Evolutionary conservation across 2,797 vertebrate species (phyloP).

Genomic region (Lepilemur ruficaudatus): DNA sequence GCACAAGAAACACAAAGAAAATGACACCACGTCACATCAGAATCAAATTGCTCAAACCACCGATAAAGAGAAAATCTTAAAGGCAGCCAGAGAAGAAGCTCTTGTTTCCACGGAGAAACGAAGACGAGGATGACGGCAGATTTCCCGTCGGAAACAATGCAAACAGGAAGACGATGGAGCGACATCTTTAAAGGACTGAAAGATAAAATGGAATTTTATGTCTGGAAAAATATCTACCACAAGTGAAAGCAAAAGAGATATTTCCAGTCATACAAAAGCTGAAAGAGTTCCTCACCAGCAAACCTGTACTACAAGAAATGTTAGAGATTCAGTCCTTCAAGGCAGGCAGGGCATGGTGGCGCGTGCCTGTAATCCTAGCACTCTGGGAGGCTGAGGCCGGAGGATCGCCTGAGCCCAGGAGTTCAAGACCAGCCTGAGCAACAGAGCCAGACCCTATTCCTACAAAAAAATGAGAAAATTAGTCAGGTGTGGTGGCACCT

Average conservation of each 20-base stretch:
- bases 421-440: background rate
- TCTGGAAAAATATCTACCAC: background rate
- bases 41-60: background rate
- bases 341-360: rapidly evolving
- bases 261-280: background rate
- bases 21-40: rapidly evolving
- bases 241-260: background rate
- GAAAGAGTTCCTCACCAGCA: background rate
- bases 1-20: background rate
- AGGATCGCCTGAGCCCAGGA: background rate
- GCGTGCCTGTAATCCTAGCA: background rate
- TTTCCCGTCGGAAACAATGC: rapidly evolving
- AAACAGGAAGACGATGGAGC: background rate
- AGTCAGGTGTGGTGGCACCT: background rate
- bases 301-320: background rate
- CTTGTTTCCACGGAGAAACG: background rate
- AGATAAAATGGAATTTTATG: background rate
- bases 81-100: background rate
- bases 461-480: background rate
- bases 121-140: too few species aligned
- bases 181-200: rapidly evolving
- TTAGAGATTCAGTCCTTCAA: background rate
- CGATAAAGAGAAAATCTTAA: background rate
- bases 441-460: background rate
- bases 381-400: background rate